Evolutionary conservation across 2,888 invertebrate genomes (phyloP), one percentile per base, ranked within the genome.

Genomic region (Xiphydria camelus): DNA sequence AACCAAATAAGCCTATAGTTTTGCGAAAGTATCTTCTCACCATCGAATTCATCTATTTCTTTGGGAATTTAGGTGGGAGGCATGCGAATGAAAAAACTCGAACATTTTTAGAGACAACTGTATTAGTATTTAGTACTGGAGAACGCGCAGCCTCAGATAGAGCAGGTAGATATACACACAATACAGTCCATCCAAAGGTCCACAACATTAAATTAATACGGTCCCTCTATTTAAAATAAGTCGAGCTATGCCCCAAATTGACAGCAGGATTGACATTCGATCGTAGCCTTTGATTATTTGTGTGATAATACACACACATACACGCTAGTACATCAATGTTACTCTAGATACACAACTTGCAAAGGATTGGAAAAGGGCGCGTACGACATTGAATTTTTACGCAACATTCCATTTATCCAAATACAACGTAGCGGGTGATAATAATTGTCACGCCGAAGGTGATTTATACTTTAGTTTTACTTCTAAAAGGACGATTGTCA

Each of bases 131-230:
- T 53, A 57, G 55, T 57, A 57, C 55, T 53, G 57, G 51, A 57
- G 55, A 57, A 52, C 51, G n/a, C n/a, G 52, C 55, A 59, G 50
- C 57, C 54, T 59, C 52, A 57, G 55, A 59, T 50, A 59, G 59
- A 57, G 55, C 55, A 51, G 55, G 48, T 51, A 53, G 49, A 59
- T 55, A 55, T 53, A 59, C 53, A 55, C 44, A 57, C 46, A 53
- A 45, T 55, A 59, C 55, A 53, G 55, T 57, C 55, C 53, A 55
- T 57, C 54, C 54, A 53, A 55, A 57, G 55, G 55, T 53, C 55
- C 57, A 55, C 57, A 57, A 57, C 57, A 57, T 57, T 57, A 57
- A 55, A 59, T 55, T 57, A 55, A 57, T 57, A 59, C 55, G 51
- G 55, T 57, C 52, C 47, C 55, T 55, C 55, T 51, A 55, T 49